Percentiles rank a stretch among this genome's conserved stretches.
Conservation (phyloP, 2,888 invertebrate species). For the Oxyscelio sp. region DNA sequence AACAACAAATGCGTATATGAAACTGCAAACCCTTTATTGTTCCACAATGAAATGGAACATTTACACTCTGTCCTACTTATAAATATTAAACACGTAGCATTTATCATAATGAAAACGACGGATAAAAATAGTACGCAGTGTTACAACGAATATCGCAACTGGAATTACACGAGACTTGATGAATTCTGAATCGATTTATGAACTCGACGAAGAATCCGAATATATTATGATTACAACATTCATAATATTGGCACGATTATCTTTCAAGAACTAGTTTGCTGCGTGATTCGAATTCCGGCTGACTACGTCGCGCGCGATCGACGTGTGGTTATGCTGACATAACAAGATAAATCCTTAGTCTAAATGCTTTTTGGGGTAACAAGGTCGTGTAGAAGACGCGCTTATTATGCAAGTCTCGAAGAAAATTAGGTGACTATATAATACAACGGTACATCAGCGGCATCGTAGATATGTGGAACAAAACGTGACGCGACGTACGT, state of each 20-base stretch:
- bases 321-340: slow-evolving; percentile 69
- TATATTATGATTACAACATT: slow-evolving; percentile 46
- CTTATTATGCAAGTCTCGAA: slow-evolving; percentile 80
- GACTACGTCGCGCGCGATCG: slow-evolving; percentile 50
- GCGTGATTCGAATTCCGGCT: slow-evolving; percentile 70
- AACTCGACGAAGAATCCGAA: slow-evolving; percentile 27
- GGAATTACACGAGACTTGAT: slow-evolving; percentile 16
- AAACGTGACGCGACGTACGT: slow-evolving; percentile 81
- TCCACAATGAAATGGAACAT: slow-evolving; percentile 36
- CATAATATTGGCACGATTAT: slow-evolving; percentile 65
- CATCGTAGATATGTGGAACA: slow-evolving; percentile 82
- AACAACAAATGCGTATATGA: slow-evolving; percentile 10
- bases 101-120: slow-evolving; percentile 34
- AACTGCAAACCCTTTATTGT: slow-evolving; percentile 39
- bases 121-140: slow-evolving; percentile 36
- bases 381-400: slow-evolving; percentile 75
- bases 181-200: slow-evolving; percentile 43
- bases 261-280: slow-evolving; percentile 62
- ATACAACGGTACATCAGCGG: slow-evolving; percentile 76
- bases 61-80: slow-evolving; percentile 24
- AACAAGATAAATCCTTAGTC: slow-evolving; percentile 67
- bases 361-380: slow-evolving; percentile 76
- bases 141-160: slow-evolving; percentile 19
- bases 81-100: slow-evolving; percentile 37
- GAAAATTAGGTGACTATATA: slow-evolving; percentile 80